Base-by-base conservation (phyloP, 2,888 invertebrate species). In the Buathra laborator region DNA sequence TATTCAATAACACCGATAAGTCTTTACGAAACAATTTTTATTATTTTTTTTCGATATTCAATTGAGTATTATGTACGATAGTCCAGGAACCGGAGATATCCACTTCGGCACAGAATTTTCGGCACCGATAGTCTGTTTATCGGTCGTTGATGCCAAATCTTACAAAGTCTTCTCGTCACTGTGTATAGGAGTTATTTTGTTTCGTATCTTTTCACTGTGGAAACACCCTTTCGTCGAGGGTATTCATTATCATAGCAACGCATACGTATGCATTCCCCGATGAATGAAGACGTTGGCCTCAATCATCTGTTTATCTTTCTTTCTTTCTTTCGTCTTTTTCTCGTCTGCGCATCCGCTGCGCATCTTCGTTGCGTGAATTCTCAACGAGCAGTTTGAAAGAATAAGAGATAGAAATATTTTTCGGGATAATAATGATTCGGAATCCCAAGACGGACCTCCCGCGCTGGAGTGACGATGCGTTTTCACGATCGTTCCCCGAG, bases 401-500 rank as follows among this genome's bases (percentile, higher is more conserved):
- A 14, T 6, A 7, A 75, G 75, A 76, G 44, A 76, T 71, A 66
- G 79, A 83, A 83, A 48, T 48, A 75, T 71, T 76, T 83, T 85
- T 83, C 71, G 84, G 86, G 85, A 88, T 86, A 85, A 88, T 90
- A 88, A 91, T 90, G 90, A 90, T 91, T 91, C 87, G 87, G 88
- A 89, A 89, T 89, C 86, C 83, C 87, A 87, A 84, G 87, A 87
- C 64, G 88, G 93, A 93, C 93, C 93, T 93, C 93, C 93, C 93
- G 90, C 87, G 88, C 83, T 70, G 75, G 19, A 56, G 87, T 93
- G 93, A 93, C 92, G 84, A 84, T 87, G 93, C 92, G 87, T 86
- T 90, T 90, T 90, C 86, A 86, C 85, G 86, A 86, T 86, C 87
- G 87, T 88, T 86, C 88, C 86, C 75, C 78, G 70, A 14, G 64